Evolutionary conservation across 2,888 invertebrate species (phyloP).

Genomic region (Drosophila rubida): DNA sequence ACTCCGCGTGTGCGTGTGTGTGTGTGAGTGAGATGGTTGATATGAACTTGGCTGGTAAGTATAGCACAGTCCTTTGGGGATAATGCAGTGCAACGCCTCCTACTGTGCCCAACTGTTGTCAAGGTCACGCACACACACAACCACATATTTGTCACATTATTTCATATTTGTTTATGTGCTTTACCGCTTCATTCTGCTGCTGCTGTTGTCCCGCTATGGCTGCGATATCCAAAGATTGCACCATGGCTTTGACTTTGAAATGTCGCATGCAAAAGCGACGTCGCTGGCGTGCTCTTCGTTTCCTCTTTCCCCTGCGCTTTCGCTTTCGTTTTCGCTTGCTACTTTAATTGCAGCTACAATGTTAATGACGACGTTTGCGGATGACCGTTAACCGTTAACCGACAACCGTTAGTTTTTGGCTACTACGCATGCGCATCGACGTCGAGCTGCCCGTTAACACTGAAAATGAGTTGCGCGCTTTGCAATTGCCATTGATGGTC

Average conservation of each 20-base stretch:
- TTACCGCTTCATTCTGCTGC: conserved; percentile 82
- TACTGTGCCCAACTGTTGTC: conserved; percentile 44
- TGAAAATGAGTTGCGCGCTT: conserved; percentile 50
- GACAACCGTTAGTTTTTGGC: conserved; percentile 51
- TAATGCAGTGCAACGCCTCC: conserved; percentile 74
- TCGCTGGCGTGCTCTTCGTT: conserved; percentile 1
- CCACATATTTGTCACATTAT: conserved; percentile 4
- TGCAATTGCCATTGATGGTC: conserved; percentile 64
- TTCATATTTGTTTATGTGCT: conserved; percentile 36
- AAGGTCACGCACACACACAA: conserved; percentile 47
- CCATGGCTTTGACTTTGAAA: conserved; percentile 82
- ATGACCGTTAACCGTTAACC: conserved; percentile 21
- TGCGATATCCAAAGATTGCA: conserved; percentile 84
- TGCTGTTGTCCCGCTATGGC: conserved; percentile 78
- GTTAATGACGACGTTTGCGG: not conserved
- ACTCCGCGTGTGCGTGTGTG: conserved; percentile 13
- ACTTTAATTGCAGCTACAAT: conserved; percentile 38
- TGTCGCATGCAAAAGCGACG: conserved; percentile 70
- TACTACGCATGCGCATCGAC: conserved; percentile 73
- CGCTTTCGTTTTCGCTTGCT: conserved; percentile 11
- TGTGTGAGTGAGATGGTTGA: conserved; percentile 37
- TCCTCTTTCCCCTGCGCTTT: not conserved
- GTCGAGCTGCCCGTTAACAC: conserved; percentile 56
- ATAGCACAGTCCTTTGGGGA: conserved; percentile 36
- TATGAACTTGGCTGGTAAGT: conserved; percentile 41